Conservation (phyloP, 1,140 invertebrate species). For the Drosophila suzukii region DNA sequence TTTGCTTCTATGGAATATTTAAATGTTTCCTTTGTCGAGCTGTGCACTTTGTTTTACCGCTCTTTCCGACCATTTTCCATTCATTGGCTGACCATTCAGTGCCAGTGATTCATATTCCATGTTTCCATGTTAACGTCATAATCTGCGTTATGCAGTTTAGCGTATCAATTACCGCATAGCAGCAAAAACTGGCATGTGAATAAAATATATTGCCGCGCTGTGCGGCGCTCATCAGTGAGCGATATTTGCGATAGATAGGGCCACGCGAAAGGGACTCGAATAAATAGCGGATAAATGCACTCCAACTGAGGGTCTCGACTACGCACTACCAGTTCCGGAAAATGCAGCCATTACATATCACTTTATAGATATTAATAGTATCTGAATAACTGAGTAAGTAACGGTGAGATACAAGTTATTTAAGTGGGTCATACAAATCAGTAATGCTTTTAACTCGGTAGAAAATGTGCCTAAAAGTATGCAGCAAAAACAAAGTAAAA, state of each 20-base stretch:
- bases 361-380: no score
- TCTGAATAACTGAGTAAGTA: no score
- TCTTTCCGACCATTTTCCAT: constrained; percentile 8
- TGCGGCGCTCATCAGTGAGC: constrained; percentile 24
- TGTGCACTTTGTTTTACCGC: constrained; percentile 3
- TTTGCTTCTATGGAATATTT: constrained; percentile 38
- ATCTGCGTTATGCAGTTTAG: constrained; percentile 79
- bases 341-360: background rate
- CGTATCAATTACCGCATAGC: constrained; percentile 76
- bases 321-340: constrained; percentile 7
- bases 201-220: constrained; percentile 55
- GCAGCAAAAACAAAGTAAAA: no score
- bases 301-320: constrained; percentile 8
- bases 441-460: no score
- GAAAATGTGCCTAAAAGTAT: no score
- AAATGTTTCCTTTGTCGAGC: constrained; percentile 44
- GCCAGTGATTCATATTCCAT: constrained; percentile 58
- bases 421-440: no score
- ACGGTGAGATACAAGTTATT: no score
- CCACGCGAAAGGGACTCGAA: background rate
- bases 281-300: constrained; percentile 18
- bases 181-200: constrained; percentile 58
- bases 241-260: constrained; percentile 21
- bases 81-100: constrained; percentile 22
- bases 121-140: constrained; percentile 75